phyloP scores from a whole-genome alignment of 2,113 vertebrate genomes.

The Ammodytes marinus region DNA sequence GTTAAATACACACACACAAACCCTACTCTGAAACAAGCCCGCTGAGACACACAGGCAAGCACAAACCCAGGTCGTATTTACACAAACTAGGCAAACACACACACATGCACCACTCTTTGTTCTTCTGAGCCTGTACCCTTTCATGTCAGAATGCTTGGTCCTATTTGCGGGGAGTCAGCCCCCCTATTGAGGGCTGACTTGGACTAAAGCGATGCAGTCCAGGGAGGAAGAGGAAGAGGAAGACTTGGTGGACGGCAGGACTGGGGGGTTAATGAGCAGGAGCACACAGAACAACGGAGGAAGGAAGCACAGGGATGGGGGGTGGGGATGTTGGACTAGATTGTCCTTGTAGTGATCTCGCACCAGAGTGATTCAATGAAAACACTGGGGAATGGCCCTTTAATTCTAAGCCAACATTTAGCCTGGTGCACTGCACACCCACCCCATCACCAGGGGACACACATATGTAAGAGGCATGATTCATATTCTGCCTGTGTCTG shows the following conservation, averaged over 20 bases:
- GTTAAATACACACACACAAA: conserved; percentile 8
- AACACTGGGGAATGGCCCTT: conserved; percentile 74
- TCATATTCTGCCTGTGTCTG: conserved; percentile 76
- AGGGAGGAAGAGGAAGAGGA: conserved; percentile 25
- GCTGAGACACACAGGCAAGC: conserved; percentile 20
- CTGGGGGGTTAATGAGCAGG: conserved; percentile 69
- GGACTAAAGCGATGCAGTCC: conserved; percentile 50
- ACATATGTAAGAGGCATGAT: conserved; percentile 48
- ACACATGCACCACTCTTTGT: conserved; percentile 49
- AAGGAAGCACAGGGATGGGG: conserved; percentile 31
- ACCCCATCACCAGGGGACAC: conserved; percentile 54
- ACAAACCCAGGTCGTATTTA: conserved; percentile 16
- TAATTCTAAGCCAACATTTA: conserved; percentile 76
- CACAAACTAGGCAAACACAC: not conserved
- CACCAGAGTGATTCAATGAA: conserved; percentile 61
- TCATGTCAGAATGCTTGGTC: conserved; percentile 71
- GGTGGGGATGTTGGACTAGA: conserved; percentile 25
- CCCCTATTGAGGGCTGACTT: conserved; percentile 49
- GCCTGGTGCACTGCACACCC: conserved; percentile 33
- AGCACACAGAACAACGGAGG: conserved; percentile 27
- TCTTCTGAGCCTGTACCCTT: conserved; percentile 62
- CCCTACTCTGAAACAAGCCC: conserved; percentile 23
- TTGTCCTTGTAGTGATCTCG: conserved; percentile 44
- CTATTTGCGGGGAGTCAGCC: conserved; percentile 66
- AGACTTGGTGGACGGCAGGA: conserved; percentile 37